A percentile compares a stretch with the other conserved stretches of the same genome.
Evolutionary conservation across 2,113 vertebrate genomes (phyloP).

Genomic region (Atrichornis clamosus): DNA sequence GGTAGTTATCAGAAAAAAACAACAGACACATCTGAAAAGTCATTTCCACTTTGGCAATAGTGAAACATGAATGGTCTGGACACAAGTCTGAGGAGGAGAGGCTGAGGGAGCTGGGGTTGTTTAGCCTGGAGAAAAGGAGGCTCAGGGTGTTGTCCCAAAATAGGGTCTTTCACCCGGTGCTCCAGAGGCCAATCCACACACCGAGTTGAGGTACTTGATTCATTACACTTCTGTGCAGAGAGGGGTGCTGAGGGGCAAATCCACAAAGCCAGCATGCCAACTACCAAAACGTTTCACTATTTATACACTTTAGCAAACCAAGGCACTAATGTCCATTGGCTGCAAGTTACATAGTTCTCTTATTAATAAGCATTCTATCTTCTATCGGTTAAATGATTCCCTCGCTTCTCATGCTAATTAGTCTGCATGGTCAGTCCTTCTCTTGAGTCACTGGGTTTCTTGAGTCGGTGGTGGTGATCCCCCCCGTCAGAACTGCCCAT

Average conservation of each 20-base stretch:
- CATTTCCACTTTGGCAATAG: no score
- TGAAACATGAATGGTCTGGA: neutral
- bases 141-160: neutral
- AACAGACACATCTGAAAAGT: neutral
- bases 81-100: neutral
- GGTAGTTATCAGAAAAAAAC: neutral
- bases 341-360: neutral
- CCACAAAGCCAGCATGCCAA: fast-evolving
- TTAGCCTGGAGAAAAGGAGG: neutral
- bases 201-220: neutral
- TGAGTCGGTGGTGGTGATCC: fast-evolving
- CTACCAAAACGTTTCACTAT: neutral
- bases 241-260: neutral
- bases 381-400: neutral
- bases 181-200: neutral
- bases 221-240: neutral
- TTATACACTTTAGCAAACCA: neutral
- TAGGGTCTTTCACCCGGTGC: neutral
- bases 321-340: neutral
- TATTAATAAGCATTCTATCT: neutral
- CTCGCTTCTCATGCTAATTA: neutral
- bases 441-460: neutral
- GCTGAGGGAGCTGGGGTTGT: neutral
- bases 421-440: no score
- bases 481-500: neutral